These are phyloP conservation scores for Eurystomus gularis DNA, from an alignment of 2,113 vertebrate species.

Conservation along the genomic window DNA sequence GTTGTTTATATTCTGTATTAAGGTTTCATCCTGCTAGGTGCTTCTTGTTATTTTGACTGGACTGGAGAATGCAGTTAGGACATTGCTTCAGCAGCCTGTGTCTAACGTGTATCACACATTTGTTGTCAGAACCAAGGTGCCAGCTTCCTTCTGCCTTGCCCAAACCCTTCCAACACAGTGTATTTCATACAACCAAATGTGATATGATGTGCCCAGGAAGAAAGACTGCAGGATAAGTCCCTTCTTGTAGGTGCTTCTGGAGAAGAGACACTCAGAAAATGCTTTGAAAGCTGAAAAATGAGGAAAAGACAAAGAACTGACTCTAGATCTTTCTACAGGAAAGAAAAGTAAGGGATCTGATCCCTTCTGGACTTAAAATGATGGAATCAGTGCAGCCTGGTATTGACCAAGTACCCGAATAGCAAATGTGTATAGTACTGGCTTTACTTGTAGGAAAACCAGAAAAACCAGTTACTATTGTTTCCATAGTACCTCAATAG, in stretches of 20 bases:
- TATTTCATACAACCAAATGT: not conserved
- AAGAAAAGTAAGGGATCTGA: not conserved
- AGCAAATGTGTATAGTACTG: not conserved
- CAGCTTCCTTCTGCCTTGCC: not conserved
- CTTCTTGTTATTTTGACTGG: not conserved
- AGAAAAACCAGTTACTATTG: not conserved
- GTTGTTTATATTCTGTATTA: not conserved
- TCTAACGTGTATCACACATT: not conserved
- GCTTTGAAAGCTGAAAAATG: not conserved
- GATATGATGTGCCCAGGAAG: not conserved
- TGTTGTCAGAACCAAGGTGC: not conserved
- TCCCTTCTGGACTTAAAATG: not conserved
- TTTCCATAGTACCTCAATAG: not conserved
- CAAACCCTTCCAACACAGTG: fast-evolving
- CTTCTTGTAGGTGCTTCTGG: not conserved
- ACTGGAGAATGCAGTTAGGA: not conserved
- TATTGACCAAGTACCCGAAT: not conserved
- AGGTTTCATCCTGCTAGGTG: not conserved
- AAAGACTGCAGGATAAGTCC: not conserved
- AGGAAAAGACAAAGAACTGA: not conserved
- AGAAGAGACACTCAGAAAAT: not conserved
- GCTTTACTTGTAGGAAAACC: not conserved
- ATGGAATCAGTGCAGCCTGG: not conserved
- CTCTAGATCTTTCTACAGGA: not conserved
- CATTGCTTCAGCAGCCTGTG: not conserved